phyloP scores from a whole-genome alignment of 2,797 vertebrate species.

The Tragelaphus eurycerus region DNA sequence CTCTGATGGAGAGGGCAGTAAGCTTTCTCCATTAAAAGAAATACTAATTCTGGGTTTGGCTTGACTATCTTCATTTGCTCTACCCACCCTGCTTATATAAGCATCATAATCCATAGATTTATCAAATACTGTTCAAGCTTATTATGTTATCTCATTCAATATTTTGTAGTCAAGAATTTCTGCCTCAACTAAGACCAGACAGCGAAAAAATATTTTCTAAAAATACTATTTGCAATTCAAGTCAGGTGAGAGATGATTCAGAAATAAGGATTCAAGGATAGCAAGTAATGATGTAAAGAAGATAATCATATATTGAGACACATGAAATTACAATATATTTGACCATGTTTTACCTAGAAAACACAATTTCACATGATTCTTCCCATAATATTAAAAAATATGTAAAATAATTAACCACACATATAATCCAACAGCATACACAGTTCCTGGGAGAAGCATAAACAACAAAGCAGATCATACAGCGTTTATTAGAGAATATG shows the following conservation, averaged over 20 bases:
- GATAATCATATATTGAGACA: background rate
- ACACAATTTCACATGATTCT: background rate
- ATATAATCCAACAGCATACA: background rate
- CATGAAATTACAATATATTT: background rate
- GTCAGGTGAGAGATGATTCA: background rate
- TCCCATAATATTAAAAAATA: background rate
- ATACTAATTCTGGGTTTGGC: background rate
- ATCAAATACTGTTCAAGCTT: background rate
- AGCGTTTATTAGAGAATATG: background rate
- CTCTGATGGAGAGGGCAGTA: background rate
- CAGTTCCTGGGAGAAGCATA: background rate
- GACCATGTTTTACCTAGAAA: background rate
- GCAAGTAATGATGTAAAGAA: background rate
- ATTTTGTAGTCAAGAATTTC: background rate
- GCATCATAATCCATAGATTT: background rate
- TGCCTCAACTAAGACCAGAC: background rate
- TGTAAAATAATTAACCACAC: background rate
- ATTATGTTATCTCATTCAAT: background rate
- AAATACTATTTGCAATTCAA: background rate
- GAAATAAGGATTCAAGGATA: background rate
- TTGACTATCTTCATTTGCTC: background rate
- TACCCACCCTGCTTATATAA: background rate
- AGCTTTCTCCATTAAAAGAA: background rate
- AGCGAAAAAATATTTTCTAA: background rate
- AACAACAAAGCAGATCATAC: background rate